phyloP scores from a whole-genome alignment of 2,113 vertebrate genomes.

The Pteronura brasiliensis region DNA sequence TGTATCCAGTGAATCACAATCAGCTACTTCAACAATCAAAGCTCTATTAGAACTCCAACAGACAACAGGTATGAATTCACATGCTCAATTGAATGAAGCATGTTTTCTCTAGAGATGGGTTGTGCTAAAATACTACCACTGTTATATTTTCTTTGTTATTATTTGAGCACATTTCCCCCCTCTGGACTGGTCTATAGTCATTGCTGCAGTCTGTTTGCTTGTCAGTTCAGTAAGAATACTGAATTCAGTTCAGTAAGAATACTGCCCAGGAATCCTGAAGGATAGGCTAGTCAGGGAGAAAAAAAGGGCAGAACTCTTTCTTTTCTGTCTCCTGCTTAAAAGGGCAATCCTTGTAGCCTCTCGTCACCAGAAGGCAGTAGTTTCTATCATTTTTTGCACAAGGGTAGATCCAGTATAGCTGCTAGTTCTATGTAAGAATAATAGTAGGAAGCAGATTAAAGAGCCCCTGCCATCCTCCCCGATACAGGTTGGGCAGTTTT shows the following conservation, averaged over 20 bases:
- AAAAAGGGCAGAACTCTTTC: background rate
- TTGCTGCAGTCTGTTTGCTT: conserved; percentile 57
- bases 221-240: conserved; percentile 22
- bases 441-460: background rate
- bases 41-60: conserved; percentile 97
- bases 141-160: conserved; percentile 55
- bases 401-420: background rate
- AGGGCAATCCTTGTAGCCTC: background rate
- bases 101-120: conserved; percentile 69
- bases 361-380: background rate
- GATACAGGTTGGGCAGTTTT: background rate
- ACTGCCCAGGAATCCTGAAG: background rate
- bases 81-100: conserved; percentile 73
- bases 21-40: conserved; percentile 97
- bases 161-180: conserved; percentile 60
- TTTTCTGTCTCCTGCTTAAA: conserved; percentile 42
- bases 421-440: background rate
- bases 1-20: conserved; percentile 93
- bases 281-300: background rate
- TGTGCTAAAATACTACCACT: conserved; percentile 66
- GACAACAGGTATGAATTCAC: conserved; percentile 88
- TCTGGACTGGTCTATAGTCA: conserved; percentile 57
- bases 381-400: background rate
- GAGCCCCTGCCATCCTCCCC: background rate
- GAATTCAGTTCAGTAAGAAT: conserved; percentile 20